A percentile compares a stretch with the other conserved stretches of the same genome.
These are phyloP conservation scores for Hirtodrosophila duncani DNA, from an alignment of 2,888 invertebrate genomes.

Conservation along the genomic window DNA sequence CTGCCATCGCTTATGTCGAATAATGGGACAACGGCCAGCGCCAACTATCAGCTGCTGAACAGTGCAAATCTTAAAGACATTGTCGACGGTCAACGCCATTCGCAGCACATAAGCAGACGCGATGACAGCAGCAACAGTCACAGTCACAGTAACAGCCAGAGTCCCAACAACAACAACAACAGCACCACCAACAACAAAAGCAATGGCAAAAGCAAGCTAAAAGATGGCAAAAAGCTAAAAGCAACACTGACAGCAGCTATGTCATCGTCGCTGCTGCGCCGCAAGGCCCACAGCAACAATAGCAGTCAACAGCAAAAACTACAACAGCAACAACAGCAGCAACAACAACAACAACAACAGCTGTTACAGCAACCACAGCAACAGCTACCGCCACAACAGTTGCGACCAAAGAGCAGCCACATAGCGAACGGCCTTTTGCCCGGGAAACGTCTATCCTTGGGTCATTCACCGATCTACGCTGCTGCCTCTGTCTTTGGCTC, in stretches of 20 bases:
- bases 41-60: constrained; percentile 61
- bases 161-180: constrained; percentile 20
- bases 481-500: constrained; percentile 21
- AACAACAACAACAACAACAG: constrained; percentile 6
- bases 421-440: constrained; percentile 66
- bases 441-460: constrained; percentile 57
- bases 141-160: constrained; percentile 11
- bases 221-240: constrained; percentile 54
- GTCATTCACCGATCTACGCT: constrained; percentile 57
- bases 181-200: constrained; percentile 11
- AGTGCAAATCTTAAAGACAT: constrained; percentile 55
- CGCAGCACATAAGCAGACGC: constrained; percentile 73
- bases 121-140: constrained; percentile 42
- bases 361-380: constrained; percentile 4
- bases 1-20: constrained; percentile 58
- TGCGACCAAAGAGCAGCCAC: constrained; percentile 31
- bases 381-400: constrained; percentile 27
- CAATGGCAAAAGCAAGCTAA: constrained; percentile 43
- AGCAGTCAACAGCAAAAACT: constrained; percentile 33
- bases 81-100: constrained; percentile 60
- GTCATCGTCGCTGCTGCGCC: constrained; percentile 56
- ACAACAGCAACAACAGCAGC: constrained; percentile 16
- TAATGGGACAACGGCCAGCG: constrained; percentile 49
- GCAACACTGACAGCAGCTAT: constrained; percentile 58
- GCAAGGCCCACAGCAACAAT: constrained; percentile 44